These are phyloP conservation scores for Stegodyphus mimosarum DNA, from an alignment of 1,140 invertebrate species.

Conservation along the genomic window DNA sequence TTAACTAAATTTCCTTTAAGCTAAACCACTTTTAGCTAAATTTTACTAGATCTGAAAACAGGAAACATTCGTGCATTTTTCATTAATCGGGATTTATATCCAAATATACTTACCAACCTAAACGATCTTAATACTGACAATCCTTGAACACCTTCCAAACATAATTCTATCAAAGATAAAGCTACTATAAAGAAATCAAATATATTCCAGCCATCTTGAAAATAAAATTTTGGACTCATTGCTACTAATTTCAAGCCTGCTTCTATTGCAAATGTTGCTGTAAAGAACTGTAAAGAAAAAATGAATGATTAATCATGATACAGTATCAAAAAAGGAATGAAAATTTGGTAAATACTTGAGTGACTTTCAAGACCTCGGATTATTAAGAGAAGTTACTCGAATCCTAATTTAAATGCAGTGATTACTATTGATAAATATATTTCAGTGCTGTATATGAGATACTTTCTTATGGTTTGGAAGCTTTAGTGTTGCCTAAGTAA, in stretches of 20 bases:
- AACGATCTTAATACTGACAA: conserved; percentile 97
- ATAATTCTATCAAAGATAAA: conserved; percentile 92
- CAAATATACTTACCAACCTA: conserved; percentile 85
- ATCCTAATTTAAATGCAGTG: not conserved
- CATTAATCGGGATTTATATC: no score
- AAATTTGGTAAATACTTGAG: no score
- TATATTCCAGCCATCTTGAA: conserved; percentile 99
- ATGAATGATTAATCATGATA: conserved; percentile 1
- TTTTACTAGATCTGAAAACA: no score
- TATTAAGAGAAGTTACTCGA: no score
- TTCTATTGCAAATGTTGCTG: conserved; percentile 96
- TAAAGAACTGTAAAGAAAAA: conserved; percentile 86
- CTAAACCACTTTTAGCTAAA: no score
- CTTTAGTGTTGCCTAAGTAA: no score
- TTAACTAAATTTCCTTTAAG: no score
- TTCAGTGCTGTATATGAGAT: no score
- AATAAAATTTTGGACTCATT: conserved; percentile 96
- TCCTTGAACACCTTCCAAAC: conserved; percentile 92
- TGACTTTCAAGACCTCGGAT: no score
- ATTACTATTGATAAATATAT: not conserved
- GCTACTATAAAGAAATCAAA: conserved; percentile 99
- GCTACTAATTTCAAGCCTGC: conserved; percentile 95
- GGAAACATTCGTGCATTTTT: no score
- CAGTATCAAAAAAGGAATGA: no score
- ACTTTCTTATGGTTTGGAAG: no score